Evolutionary conservation across 2,797 vertebrate species (phyloP).

Genomic region (Oceanodroma leucorhoa): DNA sequence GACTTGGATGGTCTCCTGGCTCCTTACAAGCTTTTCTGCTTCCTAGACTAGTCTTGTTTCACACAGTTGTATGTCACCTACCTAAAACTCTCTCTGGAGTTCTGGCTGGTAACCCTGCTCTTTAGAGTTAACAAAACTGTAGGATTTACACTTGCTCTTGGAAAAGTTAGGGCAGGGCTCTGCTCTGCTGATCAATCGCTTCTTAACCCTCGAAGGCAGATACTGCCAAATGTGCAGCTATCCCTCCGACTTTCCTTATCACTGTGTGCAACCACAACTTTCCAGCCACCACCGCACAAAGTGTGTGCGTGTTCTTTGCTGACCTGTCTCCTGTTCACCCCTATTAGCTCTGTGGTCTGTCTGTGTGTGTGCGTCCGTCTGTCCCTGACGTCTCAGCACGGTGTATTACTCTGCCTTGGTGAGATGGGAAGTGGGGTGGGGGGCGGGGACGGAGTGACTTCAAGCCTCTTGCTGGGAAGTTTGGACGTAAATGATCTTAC

Average conservation of each 20-base stretch:
- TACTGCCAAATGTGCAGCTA: not conserved
- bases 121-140: not conserved
- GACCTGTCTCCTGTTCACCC: not conserved
- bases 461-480: not conserved
- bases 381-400: not conserved
- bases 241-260: not conserved
- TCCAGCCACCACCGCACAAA: not conserved
- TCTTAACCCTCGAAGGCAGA: not conserved
- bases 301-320: not conserved
- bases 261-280: not conserved
- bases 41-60: not conserved
- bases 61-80: not conserved
- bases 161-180: not conserved
- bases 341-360: accelerated
- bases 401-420: not conserved
- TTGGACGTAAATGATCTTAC: not conserved
- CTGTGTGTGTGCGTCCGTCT: not conserved
- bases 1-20: not conserved
- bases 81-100: not conserved
- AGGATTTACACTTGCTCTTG: not conserved
- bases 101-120: not conserved
- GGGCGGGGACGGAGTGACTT: not conserved
- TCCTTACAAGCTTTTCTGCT: not conserved
- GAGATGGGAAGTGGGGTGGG: not conserved
- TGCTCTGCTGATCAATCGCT: not conserved